Evolutionary conservation across 2,113 vertebrate genomes (phyloP), one percentile per base, ranked within the genome.

Genomic region (Dasyornis broadbenti): DNA sequence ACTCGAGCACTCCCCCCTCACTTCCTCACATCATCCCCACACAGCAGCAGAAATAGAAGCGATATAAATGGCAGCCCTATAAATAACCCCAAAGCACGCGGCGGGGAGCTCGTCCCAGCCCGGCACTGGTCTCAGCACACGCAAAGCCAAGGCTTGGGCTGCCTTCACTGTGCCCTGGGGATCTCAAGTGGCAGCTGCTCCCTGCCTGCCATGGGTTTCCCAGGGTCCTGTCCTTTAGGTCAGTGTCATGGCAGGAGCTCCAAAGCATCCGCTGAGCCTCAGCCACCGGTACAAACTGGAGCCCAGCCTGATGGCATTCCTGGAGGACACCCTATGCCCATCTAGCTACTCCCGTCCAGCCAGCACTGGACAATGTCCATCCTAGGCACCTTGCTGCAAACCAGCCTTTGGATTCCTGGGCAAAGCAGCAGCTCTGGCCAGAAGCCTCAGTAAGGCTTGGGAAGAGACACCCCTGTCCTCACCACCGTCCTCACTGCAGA

Each of bases 51-150:
- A 95, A 97, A 95, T 95, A 96, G 94, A 72, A 88, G 54, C 4
- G 44, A 86, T 95, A 95, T 95, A 95, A 96, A 95, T 84, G 84
- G 94, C 93, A 87, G 79, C 90, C 96, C 96, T 96, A 97, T 93
- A 97, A 96, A 97, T 96, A 97, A 92, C 63, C 79, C 87, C 85
- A 69, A 83, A 90, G 89, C 89, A 92, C 49, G 54, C 92, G 91
- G 92, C 60, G 2, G 39, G 72, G 95, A 94, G 81, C 85, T 87
- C 2, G 42, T 68, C 82, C 86, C 76, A 92, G 94, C 86, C 89
- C 26, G 3, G 86, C 77, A 20, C 56, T 39, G 80, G 73, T 78
- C 69, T 75, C 90, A 77, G 9, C 95, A 92, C 71, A 80, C 64
- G 2, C 90, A 87, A 69, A 83, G 54, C 59, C 49, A 54, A n/a